Evolutionary conservation across 2,113 vertebrate species (phyloP).

Genomic region (western clawed frog (Xenopus tropicalis)): UCB_Xtro_10.0 CM004449.2:18321001-18321500

Average conservation of each 20-base stretch:
- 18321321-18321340: background rate
- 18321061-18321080: constrained; percentile 12
- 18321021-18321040: background rate
- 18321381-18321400: too few relatives aligned
- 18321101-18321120: background rate
- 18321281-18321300: constrained; percentile 1
- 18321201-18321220: constrained; percentile 18
- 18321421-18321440: too few relatives aligned
- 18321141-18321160: constrained; percentile 12
- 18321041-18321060: background rate
- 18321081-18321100: constrained; percentile 3
- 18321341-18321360: too few relatives aligned
- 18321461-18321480: too few relatives aligned
- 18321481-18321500: too few relatives aligned
- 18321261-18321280: constrained; percentile 27
- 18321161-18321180: constrained; percentile 32
- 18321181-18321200: constrained; percentile 13
- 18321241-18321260: constrained; percentile 20
- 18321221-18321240: constrained; percentile 29
- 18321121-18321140: constrained; percentile 35
- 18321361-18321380: too few relatives aligned
- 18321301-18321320: background rate
- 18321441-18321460: too few relatives aligned
- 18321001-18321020: too few relatives aligned
- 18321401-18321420: too few relatives aligned